A percentile compares a stretch with the other conserved stretches of the same genome.
Evolutionary conservation across 2,888 invertebrate species (phyloP).

Genomic region (Rutpela maculata): DNA sequence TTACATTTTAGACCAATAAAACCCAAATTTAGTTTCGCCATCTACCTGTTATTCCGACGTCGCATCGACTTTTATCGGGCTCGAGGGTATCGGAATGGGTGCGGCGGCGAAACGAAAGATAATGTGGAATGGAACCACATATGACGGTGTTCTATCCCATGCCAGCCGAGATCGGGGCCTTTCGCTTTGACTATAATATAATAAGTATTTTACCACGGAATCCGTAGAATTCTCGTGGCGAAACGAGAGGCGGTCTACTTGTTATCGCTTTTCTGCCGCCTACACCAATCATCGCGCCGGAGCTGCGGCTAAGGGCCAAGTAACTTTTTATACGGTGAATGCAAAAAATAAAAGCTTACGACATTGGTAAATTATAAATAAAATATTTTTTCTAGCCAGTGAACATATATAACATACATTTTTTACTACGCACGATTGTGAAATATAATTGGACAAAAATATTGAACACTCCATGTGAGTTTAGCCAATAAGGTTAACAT

Average conservation of each 20-base stretch:
- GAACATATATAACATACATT: too few species aligned
- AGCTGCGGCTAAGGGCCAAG: not conserved
- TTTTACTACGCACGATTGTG: too few species aligned
- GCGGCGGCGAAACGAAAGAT: not conserved
- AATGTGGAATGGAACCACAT: not conserved
- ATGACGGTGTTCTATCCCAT: constrained; percentile 8
- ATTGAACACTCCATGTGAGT: too few species aligned
- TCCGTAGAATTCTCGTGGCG: not conserved
- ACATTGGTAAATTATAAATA: too few species aligned
- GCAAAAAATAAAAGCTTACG: too few species aligned
- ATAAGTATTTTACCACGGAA: not conserved
- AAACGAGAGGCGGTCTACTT: not conserved
- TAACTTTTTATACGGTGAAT: too few species aligned
- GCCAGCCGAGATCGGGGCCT: not conserved
- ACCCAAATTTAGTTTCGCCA: not conserved
- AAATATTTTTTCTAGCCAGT: too few species aligned
- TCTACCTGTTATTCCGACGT: not conserved
- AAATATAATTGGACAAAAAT: too few species aligned
- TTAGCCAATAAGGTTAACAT: too few species aligned
- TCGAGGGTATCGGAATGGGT: constrained; percentile 2
- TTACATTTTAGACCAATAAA: not conserved
- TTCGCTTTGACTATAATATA: not conserved
- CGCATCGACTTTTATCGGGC: constrained; percentile 1
- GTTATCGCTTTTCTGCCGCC: not conserved
- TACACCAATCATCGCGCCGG: not conserved